Evolutionary conservation across 2,888 invertebrate genomes (phyloP), one percentile per base, ranked within the genome.

Genomic region (Drosophila stalkeri): DNA sequence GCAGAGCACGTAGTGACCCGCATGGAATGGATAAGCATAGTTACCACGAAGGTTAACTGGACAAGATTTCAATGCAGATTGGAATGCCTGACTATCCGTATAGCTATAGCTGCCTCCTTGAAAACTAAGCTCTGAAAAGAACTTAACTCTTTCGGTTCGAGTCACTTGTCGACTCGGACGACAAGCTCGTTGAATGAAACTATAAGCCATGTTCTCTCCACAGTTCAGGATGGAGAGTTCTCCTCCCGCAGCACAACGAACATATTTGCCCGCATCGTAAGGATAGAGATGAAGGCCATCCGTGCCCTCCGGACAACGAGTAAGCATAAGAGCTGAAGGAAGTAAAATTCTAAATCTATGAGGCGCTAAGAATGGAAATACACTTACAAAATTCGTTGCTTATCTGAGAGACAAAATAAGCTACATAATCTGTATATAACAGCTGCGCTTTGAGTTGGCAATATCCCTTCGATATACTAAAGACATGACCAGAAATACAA

Each of bases 221-320:
- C 96, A 96, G 12, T 94, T 94, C 70, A 95, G 94, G 1, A 95
- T 92, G 39, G 92, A 92, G 14, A 95, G 94, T 44, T 75, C 69
- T 0, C 95, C 83, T 0, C 95, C 95, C 73, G 94, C 94, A 93
- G 94, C 94, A 83, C 96, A 96, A 79, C 94, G 95, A 23, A 96
- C 93, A 90, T 95, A 96, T 81, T 95, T 94, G 69, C 94, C 94
- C 73, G 95, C 96, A 74, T 95, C 95, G 3, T 94, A 93, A 9
- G 94, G 94, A 89, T 95, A 95, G 0, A 95, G 94, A 78, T 95
- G 95, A 64, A 94, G 93, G 0, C 96, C 96, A 1, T 94, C 94
- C 3, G 93, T 93, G 60, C 93, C 92, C 1, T 89, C 79, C 1
- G 94, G 94, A 80, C 95, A 95, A 47, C 87, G 75, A 6, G 80